Evolutionary conservation across 2,113 vertebrate genomes (phyloP), one percentile per base, ranked within the genome.

Genomic region (Sakesphorus luctuosus): DNA sequence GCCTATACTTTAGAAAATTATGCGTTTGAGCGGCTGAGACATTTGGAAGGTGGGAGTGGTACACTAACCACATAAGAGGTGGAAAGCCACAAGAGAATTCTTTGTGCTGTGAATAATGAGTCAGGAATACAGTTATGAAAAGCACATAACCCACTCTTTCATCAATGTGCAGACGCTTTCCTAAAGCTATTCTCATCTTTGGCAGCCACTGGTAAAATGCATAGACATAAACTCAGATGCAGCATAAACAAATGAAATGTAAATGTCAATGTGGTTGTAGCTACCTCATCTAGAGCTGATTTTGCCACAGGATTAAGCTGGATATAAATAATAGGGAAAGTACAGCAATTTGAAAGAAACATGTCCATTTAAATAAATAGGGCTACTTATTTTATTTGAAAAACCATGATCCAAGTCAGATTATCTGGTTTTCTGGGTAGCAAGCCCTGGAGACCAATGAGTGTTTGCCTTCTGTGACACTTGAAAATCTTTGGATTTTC

Each of bases 1-100:
- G 87, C 24, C 93, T 94, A 31, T 92, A 77, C 62, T 97, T 97
- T 38, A 81, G 89, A 92, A 97, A 97, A 97, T 96, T 92, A 95
- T 68, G 90, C 15, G 9, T 96, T 96, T 95, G 87, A 83, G 21
- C 3, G 16, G 69, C 89, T 80, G 84, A 95, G 92, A 71, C 47
- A 95, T 96, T 63, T 52, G 80, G 93, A 95, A 92, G 59, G 88
- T 90, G 73, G 93, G 93, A 95, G 93, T 89, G 93, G 78, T 66
- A 76, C 87, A 44, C 36, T 82, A 74, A 80, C 44, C 91, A 82
- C 77, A 92, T 91, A 55, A 93, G 72, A 76, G 72, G 75, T 46
- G 83, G 90, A 95, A 95, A 88, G 31, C 83, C 96, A 93, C 90
- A 93, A 75, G 90, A 93, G 73, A 84, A 83, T 95, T 93, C 83